Conservation (phyloP, 2,888 invertebrate species). For the Malthinus seriepunctatus region DNA sequence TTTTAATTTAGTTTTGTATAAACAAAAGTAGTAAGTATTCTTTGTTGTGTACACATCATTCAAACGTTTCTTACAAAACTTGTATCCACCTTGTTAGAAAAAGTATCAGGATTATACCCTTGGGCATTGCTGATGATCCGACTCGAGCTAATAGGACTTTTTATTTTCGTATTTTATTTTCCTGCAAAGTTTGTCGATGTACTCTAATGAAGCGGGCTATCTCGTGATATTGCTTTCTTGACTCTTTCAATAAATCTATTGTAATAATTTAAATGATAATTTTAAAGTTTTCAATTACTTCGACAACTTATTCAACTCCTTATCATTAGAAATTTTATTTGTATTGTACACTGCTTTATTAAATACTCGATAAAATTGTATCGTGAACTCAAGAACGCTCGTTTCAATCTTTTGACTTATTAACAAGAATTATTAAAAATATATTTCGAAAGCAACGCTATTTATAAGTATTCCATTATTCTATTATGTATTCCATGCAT, state of each 20-base stretch:
- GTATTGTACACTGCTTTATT: no score
- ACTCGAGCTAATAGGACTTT: constrained; percentile 34
- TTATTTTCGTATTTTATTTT: constrained; percentile 32
- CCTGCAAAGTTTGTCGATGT: constrained; percentile 21
- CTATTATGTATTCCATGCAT: no score
- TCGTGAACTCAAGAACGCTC: no score
- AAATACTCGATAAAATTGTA: no score
- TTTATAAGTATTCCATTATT: no score
- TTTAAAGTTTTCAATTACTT: background rate
- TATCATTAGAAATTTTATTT: no score
- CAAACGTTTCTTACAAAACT: constrained; percentile 11
- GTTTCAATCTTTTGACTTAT: no score
- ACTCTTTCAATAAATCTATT: constrained; percentile 7
- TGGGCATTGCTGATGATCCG: constrained; percentile 33
- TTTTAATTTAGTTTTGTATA: constrained; percentile 4
- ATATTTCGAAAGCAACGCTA: no score
- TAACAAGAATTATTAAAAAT: no score
- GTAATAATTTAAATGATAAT: constrained; percentile 4
- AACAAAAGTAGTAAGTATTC: constrained; percentile 10
- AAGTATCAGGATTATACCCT: constrained; percentile 31
- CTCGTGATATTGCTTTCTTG: constrained; percentile 13
- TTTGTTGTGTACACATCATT: constrained; percentile 12
- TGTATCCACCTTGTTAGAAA: constrained; percentile 30
- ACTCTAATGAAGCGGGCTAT: constrained; percentile 21
- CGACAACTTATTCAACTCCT: background rate